Base-by-base conservation (phyloP, 2,888 invertebrate species). In the Alsophila aescularia region DNA sequence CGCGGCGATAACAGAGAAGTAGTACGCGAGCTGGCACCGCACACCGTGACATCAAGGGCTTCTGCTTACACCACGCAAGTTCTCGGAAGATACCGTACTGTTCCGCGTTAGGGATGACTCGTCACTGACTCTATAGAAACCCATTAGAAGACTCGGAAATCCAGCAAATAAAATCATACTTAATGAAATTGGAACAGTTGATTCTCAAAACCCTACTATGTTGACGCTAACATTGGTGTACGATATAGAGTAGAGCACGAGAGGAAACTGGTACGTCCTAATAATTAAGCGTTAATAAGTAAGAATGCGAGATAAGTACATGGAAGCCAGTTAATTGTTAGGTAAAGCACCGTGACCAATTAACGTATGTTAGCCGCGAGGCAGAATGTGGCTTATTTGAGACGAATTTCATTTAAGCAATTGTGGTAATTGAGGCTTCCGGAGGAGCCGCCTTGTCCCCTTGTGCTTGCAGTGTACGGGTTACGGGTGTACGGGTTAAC, bases 381-480 rank as follows among this genome's bases (percentile, higher is more conserved):
- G 73, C 73, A 71, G 75, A 74, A 73, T 72, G 75, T 77, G 66
- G 79, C 76, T 77, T 77, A 79, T 77, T 75, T 75, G 79, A 87
- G 85, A 85, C 87, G 85, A 87, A 89, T 87, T 87, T 86, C 85
- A 89, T 90, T 90, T 83, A 79, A 86, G 84, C 90, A 90, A 90
- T 90, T 90, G 89, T 81, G 71, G 86, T 90, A 91, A 91, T 90
- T 91, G 89, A 81, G 81, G 78, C 85, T 90, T 90, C 90, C 90
- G 88, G 86, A 86, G 75, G 75, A 35, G 48, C 50, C 71, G 71
- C 61, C 72, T 79, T 77, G 81, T 81, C 81, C 82, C 73, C 75
- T 70, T 69, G 68, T 70, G 72, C 66, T 68, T 73, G 73, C 71
- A 70, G 57, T 73, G 74, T 72, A 68, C 64, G 64, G 66, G 66